Base-by-base conservation (phyloP, 1,140 invertebrate species). In the Papilio glaucus region DNA sequence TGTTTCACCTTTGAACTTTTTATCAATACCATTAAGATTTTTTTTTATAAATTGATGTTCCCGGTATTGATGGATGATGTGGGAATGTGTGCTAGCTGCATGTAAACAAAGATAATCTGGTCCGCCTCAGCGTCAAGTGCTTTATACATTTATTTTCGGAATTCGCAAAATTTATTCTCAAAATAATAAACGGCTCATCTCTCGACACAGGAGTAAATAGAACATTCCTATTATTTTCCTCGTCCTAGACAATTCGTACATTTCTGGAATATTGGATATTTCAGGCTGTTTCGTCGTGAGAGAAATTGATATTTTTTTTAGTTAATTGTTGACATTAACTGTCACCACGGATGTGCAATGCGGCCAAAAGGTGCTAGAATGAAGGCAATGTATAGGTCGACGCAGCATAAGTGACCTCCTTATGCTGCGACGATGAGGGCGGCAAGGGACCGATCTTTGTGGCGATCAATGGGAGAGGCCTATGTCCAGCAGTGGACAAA, bases 81-180 rank as follows among this genome's bases (percentile, higher is more conserved):
- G 21, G 21, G 12, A 57, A 26, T 24, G 21, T 57, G 49, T 12
- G 49, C 21, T 18, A 24, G 9, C 21, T 24, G 21, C 21, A 24
- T 4, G 49, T 57, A 57, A 57, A 57, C 49, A 57, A 57, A 57
- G 9, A 24, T 18, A 24, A 57, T 57, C 9, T 24, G 21, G 12
- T 57, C 15, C 18, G 45, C 49, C 21, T 57, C 2, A 33, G 2
- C 29, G 2, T 33, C 49, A 4, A 57, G 49, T 57, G 49, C 49
- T 57, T n/a, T n/a, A 57, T 6, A 33, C 29, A 33, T 57, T 57
- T 57, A 57, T 57, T 57, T 57, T 26, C 49, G 24, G 21, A 57
- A 12, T 57, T 26, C 49, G 49, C 21, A 57, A 24, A 57, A 57
- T 57, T 26, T 57, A 57, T 57, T 57, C 49, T 57, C 21, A 57